Evolutionary conservation across 2,113 vertebrate genomes (phyloP).

Genomic region (Salvator merianae): DNA sequence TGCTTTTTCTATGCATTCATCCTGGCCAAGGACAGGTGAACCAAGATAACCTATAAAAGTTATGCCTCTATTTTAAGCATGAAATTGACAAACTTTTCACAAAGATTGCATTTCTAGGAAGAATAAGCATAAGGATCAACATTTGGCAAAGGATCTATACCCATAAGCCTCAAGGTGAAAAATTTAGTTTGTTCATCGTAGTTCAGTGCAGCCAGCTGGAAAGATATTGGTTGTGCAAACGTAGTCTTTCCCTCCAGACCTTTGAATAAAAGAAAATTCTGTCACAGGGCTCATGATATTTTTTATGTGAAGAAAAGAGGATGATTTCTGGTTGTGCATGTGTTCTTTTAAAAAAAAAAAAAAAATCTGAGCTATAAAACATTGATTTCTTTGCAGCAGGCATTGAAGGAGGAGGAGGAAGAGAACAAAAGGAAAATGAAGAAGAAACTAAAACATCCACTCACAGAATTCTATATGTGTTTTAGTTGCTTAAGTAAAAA

Average conservation of each 20-base stretch:
- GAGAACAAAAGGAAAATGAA: no score
- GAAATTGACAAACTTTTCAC: not conserved
- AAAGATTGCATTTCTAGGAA: not conserved
- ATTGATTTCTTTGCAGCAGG: not conserved
- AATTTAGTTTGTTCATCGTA: conserved; percentile 4
- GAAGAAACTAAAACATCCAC: no score
- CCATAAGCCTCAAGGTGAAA: not conserved
- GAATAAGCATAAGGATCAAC: not conserved
- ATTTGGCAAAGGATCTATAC: conserved; percentile 11
- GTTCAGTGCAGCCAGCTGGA: conserved; percentile 13
- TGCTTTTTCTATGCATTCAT: no score
- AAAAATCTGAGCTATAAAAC: not conserved
- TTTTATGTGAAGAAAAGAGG: not conserved
- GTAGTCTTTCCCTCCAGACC: not conserved
- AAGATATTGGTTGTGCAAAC: not conserved
- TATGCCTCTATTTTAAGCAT: not conserved
- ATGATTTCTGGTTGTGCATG: no score
- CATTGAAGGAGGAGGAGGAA: no score
- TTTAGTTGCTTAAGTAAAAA: not conserved
- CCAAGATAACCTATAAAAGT: not conserved
- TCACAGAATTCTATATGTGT: rapidly evolving
- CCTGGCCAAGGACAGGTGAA: not conserved
- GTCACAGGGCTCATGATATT: not conserved
- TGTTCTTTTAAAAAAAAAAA: not conserved
- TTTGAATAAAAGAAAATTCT: conserved; percentile 8